Conservation (phyloP, 2,797 vertebrate species). For the Vespertilio murinus region DNA sequence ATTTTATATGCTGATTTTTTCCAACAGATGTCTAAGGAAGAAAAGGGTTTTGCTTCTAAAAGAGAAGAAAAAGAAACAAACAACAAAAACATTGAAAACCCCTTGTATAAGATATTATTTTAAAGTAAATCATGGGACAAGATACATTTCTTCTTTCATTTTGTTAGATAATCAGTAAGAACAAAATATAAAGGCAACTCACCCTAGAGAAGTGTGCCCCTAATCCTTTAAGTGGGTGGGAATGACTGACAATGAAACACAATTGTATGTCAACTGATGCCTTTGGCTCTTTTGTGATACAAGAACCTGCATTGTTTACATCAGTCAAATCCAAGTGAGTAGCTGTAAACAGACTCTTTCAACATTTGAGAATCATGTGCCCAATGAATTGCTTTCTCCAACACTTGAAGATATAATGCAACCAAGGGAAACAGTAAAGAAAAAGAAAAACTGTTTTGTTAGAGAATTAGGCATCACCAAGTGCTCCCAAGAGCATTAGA, state of each 20-base stretch:
- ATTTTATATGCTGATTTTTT: neutral
- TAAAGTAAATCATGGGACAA: neutral
- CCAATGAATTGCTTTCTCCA: neutral
- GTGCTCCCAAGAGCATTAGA: neutral
- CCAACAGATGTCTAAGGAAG: neutral
- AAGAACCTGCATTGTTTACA: neutral
- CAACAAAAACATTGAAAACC: neutral
- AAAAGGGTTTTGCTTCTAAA: neutral
- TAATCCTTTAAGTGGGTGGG: neutral
- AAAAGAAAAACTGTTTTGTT: neutral
- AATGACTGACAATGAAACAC: conserved; percentile 15
- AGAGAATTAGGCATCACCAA: neutral
- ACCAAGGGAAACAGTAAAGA: neutral
- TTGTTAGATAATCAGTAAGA: neutral
- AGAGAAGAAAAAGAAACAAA: neutral
- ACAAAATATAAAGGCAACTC: neutral
- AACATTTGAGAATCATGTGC: neutral
- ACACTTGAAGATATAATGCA: neutral
- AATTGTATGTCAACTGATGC: neutral
- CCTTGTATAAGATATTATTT: neutral
- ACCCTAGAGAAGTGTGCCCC: neutral
- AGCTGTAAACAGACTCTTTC: neutral
- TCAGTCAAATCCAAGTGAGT: conserved; percentile 31
- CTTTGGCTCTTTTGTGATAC: neutral
- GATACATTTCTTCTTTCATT: neutral